Evolutionary conservation across 2,888 invertebrate genomes (phyloP).

Genomic region (Suillia variegata): DNA sequence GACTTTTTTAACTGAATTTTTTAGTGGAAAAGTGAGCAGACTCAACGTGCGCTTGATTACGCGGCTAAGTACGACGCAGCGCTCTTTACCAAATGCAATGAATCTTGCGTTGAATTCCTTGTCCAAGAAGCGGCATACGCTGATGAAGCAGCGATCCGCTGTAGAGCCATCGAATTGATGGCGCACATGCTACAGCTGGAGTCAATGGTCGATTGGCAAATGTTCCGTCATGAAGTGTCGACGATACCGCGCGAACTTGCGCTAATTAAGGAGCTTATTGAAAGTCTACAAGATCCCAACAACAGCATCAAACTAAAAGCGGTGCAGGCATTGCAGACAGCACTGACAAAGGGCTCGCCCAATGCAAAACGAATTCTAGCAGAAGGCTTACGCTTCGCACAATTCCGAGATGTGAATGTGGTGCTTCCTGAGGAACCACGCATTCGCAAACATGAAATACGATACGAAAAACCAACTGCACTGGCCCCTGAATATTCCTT

Average conservation of each 20-base stretch:
- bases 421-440: conserved; percentile 39
- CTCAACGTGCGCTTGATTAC: conserved; percentile 53
- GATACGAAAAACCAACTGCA: conserved; percentile 43
- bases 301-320: conserved; percentile 55
- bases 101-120: conserved; percentile 51
- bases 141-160: conserved; percentile 53
- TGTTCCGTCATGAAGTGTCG: conserved; percentile 57
- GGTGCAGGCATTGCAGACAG: conserved; percentile 48
- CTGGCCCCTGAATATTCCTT: conserved; percentile 49
- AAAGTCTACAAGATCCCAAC: conserved; percentile 49
- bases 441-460: conserved; percentile 44
- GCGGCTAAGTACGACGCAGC: conserved; percentile 60
- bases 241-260: conserved; percentile 55
- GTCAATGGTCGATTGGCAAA: conserved; percentile 56
- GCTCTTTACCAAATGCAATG: conserved; percentile 57
- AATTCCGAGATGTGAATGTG: conserved; percentile 42
- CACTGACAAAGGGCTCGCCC: conserved; percentile 48
- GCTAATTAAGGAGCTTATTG: conserved; percentile 50
- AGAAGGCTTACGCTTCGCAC: conserved; percentile 48
- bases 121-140: conserved; percentile 48
- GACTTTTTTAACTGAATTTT: neutral
- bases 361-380: conserved; percentile 49
- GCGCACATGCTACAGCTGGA: conserved; percentile 50
- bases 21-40: conserved; percentile 54
- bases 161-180: conserved; percentile 52